phyloP scores from a whole-genome alignment of 2,797 vertebrate species.

The Chiloscyllium punctatum region DNA sequence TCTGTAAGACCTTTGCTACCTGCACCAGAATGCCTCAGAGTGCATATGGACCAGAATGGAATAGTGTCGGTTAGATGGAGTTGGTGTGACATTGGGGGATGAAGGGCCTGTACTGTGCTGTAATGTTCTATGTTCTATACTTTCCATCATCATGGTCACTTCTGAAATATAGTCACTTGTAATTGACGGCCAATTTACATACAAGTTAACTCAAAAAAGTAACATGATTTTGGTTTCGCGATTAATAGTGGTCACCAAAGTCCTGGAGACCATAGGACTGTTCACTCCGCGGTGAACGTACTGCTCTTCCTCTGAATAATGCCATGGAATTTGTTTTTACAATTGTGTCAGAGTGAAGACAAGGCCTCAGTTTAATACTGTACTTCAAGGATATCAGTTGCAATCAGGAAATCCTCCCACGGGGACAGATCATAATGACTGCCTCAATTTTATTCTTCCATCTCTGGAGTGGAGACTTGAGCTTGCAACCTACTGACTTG shows the following conservation, averaged over 20 bases:
- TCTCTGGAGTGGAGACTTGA: background rate
- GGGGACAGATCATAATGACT: background rate
- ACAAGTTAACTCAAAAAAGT: background rate
- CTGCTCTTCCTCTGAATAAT: background rate
- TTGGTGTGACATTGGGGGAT: too few species aligned
- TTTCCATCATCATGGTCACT: background rate
- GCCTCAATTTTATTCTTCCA: background rate
- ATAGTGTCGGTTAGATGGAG: too few species aligned
- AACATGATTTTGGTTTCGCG: background rate
- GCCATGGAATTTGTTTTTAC: background rate
- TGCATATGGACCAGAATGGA: background rate
- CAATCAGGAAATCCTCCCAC: too few species aligned
- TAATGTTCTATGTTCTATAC: too few species aligned
- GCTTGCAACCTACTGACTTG: too few species aligned
- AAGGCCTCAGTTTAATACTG: background rate
- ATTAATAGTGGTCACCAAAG: background rate
- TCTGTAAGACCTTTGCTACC: background rate
- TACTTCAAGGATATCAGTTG: background rate
- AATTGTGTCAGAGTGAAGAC: background rate
- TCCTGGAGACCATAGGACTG: too few species aligned
- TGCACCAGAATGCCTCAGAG: background rate
- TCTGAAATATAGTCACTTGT: background rate
- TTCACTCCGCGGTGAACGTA: background rate
- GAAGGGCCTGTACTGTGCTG: too few species aligned
- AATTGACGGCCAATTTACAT: background rate